A percentile compares a stretch with the other conserved stretches of the same genome.
Conservation (phyloP, 2,888 invertebrate species). For the Fragum sueziense region DNA sequence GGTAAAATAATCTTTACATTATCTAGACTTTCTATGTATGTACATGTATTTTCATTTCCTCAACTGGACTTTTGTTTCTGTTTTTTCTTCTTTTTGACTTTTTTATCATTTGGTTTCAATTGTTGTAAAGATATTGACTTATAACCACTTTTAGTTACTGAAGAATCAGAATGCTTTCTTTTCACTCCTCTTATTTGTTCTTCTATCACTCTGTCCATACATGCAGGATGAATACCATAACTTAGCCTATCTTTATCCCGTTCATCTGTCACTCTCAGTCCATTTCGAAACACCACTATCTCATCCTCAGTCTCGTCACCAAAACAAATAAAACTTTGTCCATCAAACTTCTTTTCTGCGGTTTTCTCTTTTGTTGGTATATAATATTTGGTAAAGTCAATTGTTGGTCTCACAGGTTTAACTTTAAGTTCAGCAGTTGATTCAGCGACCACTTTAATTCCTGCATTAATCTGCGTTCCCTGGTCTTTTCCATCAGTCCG, state of each 20-base stretch:
- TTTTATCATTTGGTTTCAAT: not conserved
- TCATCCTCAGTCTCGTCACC: not conserved
- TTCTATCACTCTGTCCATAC: not conserved
- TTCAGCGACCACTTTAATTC: not conserved
- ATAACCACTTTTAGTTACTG: not conserved
- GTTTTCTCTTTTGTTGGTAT: not conserved
- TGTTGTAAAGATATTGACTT: not conserved
- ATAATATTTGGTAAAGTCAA: conserved; percentile 12
- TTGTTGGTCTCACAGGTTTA: not conserved
- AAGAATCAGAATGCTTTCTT: not conserved
- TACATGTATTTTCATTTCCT: too few relatives aligned
- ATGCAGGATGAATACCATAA: not conserved
- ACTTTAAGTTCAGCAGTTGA: not conserved
- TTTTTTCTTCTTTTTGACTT: conserved; percentile 6
- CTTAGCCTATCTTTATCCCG: not conserved
- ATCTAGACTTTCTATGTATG: too few relatives aligned
- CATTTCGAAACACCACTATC: conserved; percentile 4
- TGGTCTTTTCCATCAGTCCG: not conserved
- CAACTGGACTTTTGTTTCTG: too few relatives aligned
- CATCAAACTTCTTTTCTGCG: not conserved
- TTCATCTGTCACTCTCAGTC: conserved; percentile 3
- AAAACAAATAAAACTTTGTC: conserved; percentile 3
- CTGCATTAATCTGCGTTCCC: too few relatives aligned
- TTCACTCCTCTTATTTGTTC: not conserved
- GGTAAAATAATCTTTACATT: too few relatives aligned